These are phyloP conservation scores for Lophius americanus DNA, from an alignment of 2,797 vertebrate genomes.

Conservation along the genomic window DNA sequence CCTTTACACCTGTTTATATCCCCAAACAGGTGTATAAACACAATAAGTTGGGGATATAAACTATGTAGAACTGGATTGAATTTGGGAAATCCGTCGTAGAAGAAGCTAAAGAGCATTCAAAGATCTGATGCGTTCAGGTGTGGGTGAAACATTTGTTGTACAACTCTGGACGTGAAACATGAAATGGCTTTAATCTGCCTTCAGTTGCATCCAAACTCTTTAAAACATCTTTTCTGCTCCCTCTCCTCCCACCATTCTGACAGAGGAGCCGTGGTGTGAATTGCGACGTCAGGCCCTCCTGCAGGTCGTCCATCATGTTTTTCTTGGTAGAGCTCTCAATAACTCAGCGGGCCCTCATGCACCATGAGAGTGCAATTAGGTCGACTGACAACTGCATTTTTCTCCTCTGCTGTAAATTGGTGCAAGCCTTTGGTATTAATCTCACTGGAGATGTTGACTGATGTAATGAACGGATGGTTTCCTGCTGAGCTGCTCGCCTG, in stretches of 20 bases:
- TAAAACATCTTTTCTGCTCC: background rate
- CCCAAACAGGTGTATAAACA: no score
- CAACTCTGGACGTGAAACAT: no score
- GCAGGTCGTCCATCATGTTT: conserved; percentile 72
- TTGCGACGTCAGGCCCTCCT: conserved; percentile 56
- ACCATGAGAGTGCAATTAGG: conserved; percentile 72
- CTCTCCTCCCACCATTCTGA: background rate
- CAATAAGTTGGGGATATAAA: no score
- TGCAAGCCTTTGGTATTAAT: conserved; percentile 59
- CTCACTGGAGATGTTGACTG: conserved; percentile 56
- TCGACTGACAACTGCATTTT: conserved; percentile 72
- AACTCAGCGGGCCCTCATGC: conserved; percentile 71
- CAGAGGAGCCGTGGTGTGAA: conserved; percentile 8
- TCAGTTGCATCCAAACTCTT: no score
- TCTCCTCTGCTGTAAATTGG: conserved; percentile 63
- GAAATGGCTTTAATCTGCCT: no score
- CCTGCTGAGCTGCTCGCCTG: conserved; percentile 30
- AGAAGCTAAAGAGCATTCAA: no score
- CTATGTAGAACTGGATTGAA: no score
- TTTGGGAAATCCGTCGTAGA: no score
- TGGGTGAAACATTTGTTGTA: no score
- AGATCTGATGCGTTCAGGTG: no score
- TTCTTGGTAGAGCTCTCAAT: conserved; percentile 60
- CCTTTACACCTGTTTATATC: no score
- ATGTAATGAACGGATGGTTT: conserved; percentile 53